phyloP scores from a whole-genome alignment of 1,140 invertebrate genomes.

The Halyomorpha halys region DNA sequence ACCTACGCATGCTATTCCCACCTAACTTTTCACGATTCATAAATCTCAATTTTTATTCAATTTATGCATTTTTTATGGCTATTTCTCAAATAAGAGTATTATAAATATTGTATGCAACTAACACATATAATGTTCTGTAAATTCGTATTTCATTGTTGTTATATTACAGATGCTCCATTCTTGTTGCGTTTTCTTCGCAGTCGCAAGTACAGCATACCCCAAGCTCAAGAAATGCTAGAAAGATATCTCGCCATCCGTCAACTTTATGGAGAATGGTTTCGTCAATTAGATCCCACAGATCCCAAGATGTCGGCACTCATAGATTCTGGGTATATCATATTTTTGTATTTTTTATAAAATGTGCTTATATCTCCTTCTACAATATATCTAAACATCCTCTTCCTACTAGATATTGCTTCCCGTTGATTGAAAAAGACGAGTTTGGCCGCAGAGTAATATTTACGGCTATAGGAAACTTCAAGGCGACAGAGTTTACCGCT shows the following conservation, averaged over 20 bases:
- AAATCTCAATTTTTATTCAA: too few species aligned
- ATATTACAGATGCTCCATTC: conserved; percentile 53
- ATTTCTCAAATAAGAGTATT: too few species aligned
- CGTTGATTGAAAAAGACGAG: conserved; percentile 61
- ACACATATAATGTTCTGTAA: too few species aligned
- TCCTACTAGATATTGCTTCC: conserved; percentile 55
- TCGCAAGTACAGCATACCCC: conserved; percentile 71
- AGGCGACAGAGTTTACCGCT: conserved; percentile 63
- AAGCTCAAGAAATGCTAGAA: conserved; percentile 68
- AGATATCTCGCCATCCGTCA: conserved; percentile 69
- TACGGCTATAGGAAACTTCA: conserved; percentile 63
- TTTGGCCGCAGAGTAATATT: conserved; percentile 63
- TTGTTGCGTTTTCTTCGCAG: conserved; percentile 66
- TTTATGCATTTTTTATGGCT: too few species aligned
- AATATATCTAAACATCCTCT: neutral
- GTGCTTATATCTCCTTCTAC: neutral
- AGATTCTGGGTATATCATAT: conserved; percentile 49
- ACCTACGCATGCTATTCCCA: too few species aligned
- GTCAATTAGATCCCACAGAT: conserved; percentile 57
- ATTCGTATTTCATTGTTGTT: neutral
- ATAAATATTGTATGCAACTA: too few species aligned
- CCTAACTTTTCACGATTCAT: too few species aligned
- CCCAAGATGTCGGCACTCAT: conserved; percentile 58
- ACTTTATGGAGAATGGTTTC: conserved; percentile 54
- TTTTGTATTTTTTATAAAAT: neutral